Evolutionary conservation across 2,888 invertebrate genomes (phyloP), one percentile per base, ranked within the genome.

Genomic region (Carpatolechia fugitivella): DNA sequence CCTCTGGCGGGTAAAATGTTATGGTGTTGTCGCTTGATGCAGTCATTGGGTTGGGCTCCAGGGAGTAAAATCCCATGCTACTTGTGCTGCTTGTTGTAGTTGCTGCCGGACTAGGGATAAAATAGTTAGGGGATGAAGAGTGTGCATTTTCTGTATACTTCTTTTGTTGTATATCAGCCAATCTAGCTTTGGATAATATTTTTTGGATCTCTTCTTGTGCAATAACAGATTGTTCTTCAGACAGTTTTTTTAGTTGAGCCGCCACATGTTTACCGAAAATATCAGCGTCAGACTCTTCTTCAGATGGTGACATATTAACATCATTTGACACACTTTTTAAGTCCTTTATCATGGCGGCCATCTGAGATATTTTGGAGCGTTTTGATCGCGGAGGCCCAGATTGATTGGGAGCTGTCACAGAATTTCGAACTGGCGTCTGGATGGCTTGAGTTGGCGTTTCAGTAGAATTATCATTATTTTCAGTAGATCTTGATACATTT

Each of bases 181-280:
- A 55, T 54, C 14, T 60, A 56, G 59, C 57, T 56, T 62, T 57
- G 52, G 60, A 57, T 52, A 62, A 56, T 56, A 62, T 62, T 54
- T 55, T 62, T 55, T 60, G 62, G 55, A 62, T 62, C 13, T 60
- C 58, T 62, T 57, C 58, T 53, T 60, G 55, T 53, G 60, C 62
- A 58, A 63, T 61, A 55, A 60, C 60, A 56, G 62, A 55, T 56
- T 62, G 62, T 56, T 60, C 58, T 50, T 62, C 60, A 54, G 60
- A 52, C 53, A 61, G 48, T 57, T 62, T 60, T 60, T 61, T 60
- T 20, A 60, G 40, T 60, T 58, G 61, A 46, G 60, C 53, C 55
- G 60, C 54, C 38, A 60, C 58, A 40, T 33, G 33, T 33, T 33
- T 33, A 7, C 33, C 33, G 33, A 33, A 33, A 33, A 33, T 33